Conservation (phyloP, 2,113 vertebrate species). For the Paramormyrops kingsleyae region DNA sequence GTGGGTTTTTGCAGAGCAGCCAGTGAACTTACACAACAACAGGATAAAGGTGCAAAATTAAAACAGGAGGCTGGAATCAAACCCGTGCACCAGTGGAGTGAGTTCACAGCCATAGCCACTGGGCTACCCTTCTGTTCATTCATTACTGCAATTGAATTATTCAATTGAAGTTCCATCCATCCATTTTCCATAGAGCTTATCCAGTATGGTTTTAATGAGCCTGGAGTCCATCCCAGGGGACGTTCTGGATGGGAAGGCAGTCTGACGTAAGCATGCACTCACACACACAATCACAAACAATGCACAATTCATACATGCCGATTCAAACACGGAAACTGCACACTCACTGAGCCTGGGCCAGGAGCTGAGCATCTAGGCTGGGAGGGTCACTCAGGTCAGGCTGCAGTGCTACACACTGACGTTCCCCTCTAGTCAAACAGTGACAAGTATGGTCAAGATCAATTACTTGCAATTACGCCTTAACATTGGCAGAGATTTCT, state of each 20-base stretch:
- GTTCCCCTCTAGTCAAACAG: neutral
- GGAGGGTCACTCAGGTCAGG: neutral
- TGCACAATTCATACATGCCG: neutral
- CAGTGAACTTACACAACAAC: neutral
- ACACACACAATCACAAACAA: neutral
- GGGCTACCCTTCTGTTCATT: neutral
- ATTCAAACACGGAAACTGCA: neutral
- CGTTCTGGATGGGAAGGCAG: neutral
- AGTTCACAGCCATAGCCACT: neutral
- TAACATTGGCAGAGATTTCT: neutral
- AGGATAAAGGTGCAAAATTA: neutral
- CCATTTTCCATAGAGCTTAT: neutral
- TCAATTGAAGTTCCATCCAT: neutral
- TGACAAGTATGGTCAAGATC: neutral
- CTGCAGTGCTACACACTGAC: neutral
- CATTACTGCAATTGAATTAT: neutral
- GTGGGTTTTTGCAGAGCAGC: neutral
- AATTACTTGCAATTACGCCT: neutral
- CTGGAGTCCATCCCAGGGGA: neutral
- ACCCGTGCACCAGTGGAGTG: neutral
- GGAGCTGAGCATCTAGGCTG: neutral
- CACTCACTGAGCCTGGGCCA: neutral
- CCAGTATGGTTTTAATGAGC: neutral
- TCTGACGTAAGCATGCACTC: neutral
- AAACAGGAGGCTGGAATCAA: neutral